Percentiles rank a stretch among this genome's conserved stretches.
phyloP scores from a whole-genome alignment of 2,888 invertebrate genomes.

The Pandemis cinnamomeana region DNA sequence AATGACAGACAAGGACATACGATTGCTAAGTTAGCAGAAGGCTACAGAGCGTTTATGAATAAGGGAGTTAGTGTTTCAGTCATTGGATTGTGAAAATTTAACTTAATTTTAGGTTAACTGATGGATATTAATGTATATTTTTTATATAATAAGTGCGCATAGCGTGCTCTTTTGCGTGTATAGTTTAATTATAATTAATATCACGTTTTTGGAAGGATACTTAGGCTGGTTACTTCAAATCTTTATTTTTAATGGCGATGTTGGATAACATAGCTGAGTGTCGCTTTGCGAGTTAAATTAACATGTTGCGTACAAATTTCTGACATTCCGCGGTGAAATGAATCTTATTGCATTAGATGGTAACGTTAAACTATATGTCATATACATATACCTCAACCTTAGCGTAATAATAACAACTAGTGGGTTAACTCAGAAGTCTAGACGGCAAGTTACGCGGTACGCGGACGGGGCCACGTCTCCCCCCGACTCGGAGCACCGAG shows the following conservation, averaged over 20 bases:
- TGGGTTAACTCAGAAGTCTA: too few relatives aligned
- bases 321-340: neutral
- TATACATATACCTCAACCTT: too few relatives aligned
- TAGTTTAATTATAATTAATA: constrained; percentile 23
- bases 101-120: constrained; percentile 36
- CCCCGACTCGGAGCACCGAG: too few relatives aligned
- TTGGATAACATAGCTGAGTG: neutral
- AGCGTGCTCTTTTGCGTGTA: constrained; percentile 47
- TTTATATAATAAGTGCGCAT: constrained; percentile 48
- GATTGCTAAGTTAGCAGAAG: too few relatives aligned
- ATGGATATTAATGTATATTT: constrained; percentile 50
- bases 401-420: too few relatives aligned
- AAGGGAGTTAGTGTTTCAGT: constrained; percentile 49
- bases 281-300: neutral
- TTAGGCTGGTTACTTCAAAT: constrained; percentile 40
- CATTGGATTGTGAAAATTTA: constrained; percentile 46
- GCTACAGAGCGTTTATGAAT: too few relatives aligned
- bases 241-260: constrained; percentile 12
- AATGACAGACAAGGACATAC: too few relatives aligned
- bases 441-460: too few relatives aligned
- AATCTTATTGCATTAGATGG: neutral
- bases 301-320: neutral
- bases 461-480: too few relatives aligned
- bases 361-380: neutral
- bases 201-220: constrained; percentile 32